Base-by-base conservation (phyloP, 2,113 vertebrate species). In the Burhinus bistriatus region DNA sequence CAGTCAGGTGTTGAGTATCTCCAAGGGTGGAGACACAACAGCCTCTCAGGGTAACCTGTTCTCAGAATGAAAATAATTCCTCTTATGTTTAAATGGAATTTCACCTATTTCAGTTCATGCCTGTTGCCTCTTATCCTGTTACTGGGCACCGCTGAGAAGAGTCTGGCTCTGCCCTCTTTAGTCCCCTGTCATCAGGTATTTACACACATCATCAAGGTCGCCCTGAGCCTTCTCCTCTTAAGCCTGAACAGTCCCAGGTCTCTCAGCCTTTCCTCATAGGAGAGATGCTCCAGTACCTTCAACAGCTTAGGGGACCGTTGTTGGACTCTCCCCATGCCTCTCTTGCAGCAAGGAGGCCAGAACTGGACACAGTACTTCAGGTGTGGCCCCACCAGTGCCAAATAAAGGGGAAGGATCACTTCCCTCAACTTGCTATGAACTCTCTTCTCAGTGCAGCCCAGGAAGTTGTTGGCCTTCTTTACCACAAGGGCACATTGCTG, bases 401-500 rank as follows among this genome's bases (percentile, higher is more conserved):
- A 77, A 16, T 12, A 30, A 69, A 36, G 15, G 10, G 19, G 13
- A 38, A 45, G 11, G 38, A n/a, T 51, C 12, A 44, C 29, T 9
- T 80, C 27, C 40, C 14, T 25, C 49, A 26, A 2, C 15, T 30
- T 34, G 5, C 29, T 80, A 34, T 23, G 34, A 80, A 19, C 6
- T 12, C 27, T n/a, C 19, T 47, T 72, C 66, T 27, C 4, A 30
- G 8, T 6, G n/a, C 29, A 65, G 25, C 20, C 49, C 10, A n/a
- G 15, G 19, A 49, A 5, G 12, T 25, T 57, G 23, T 30, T n/a
- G 27, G 15, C 4, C 5, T 0, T 1, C 40, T 64, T 66, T 66
- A 9, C 16, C 36, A 12, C 0, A 1, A 82, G 9, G 14, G 8
- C 44, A 36, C 2, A 1, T 51, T 44, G 32, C 11, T 52, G 21